Conservation (phyloP, 2,888 invertebrate genomes). For the Homarus gammarus region DNA sequence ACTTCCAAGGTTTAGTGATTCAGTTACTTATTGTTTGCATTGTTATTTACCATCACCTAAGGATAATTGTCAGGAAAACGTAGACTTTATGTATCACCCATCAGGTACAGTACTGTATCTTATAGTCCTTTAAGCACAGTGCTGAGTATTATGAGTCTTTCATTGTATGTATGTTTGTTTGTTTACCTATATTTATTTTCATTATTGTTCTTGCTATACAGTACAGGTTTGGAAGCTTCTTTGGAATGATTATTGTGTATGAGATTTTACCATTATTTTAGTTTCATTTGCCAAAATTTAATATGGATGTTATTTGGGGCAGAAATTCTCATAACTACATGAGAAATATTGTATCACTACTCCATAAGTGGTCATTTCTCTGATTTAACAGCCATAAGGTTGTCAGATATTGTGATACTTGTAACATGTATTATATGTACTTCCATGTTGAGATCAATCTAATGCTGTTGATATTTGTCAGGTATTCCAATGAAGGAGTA, state of each 20-base stretch:
- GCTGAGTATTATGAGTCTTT: too few relatives aligned
- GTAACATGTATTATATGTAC: slow-evolving; percentile 5
- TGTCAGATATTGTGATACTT: slow-evolving; percentile 10
- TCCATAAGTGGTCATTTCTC: not conserved
- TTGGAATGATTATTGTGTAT: not conserved
- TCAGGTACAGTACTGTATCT: too few relatives aligned
- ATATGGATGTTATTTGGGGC: not conserved
- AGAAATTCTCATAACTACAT: not conserved
- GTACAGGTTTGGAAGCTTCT: not conserved
- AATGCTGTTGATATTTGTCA: not conserved
- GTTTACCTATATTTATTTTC: not conserved
- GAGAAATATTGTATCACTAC: slow-evolving; percentile 11
- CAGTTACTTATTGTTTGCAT: slow-evolving; percentile 23
- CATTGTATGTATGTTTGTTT: too few relatives aligned
- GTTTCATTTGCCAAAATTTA: not conserved
- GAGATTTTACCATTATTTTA: not conserved
- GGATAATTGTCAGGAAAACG: not conserved
- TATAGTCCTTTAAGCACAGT: too few relatives aligned
- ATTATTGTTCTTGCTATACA: not conserved
- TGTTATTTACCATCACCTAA: not conserved
- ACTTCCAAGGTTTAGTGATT: slow-evolving; percentile 10
- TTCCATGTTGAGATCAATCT: not conserved
- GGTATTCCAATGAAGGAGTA: not conserved
- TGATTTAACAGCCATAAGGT: slow-evolving; percentile 7
- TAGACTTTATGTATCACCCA: too few relatives aligned